Base-by-base conservation (phyloP, 2,888 invertebrate species). In the Calameuta filiformis region DNA sequence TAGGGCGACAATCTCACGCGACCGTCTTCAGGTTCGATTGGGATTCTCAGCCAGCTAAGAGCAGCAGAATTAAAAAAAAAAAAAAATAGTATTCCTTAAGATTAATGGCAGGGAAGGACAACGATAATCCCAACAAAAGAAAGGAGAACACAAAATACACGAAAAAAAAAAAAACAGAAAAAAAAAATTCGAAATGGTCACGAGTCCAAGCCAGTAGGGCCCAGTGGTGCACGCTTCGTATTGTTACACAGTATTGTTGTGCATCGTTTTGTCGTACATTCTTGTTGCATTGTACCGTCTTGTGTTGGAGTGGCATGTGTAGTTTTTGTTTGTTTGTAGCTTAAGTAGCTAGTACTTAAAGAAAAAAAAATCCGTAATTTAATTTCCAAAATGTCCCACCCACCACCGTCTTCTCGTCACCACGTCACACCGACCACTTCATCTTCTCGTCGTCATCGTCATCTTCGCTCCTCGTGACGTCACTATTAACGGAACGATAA, bases 221-320 rank as follows among this genome's bases (percentile, higher is more conserved):
- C 82, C 81, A 81, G 80, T 82, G 83, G 85, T 87, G 87, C 84
- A 87, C 87, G 87, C 86, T 87, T 87, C 83, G 78, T 81, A 83
- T 83, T 82, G 81, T 82, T 79, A 80, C 78, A 80, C 81, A 82
- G 81, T 82, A 83, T 84, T 82, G 80, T 86, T 86, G 85, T 86
- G 87, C 83, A 85, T 87, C 84, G 83, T 85, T 83, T 81, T 82
- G 31, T 71, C 71, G 71, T 71, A 71, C 71, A 33, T 33, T 69
- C 74, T 77, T 75, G 71, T 78, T 78, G 73, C 76, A 78, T 56
- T 73, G 84, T 84, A 82, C 80, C 82, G 83, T 83, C 83, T 83
- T 81, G 82, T 83, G 83, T 79, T 83, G 83, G 84, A 85, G 83
- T 88, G 87, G 89, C 89, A 87, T 89, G 89, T 83, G 86, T 87